Percentiles rank a stretch among this genome's conserved stretches.
Evolutionary conservation across 2,113 vertebrate species (phyloP).

Genomic region (Dolichallabes microphthalmus): DNA sequence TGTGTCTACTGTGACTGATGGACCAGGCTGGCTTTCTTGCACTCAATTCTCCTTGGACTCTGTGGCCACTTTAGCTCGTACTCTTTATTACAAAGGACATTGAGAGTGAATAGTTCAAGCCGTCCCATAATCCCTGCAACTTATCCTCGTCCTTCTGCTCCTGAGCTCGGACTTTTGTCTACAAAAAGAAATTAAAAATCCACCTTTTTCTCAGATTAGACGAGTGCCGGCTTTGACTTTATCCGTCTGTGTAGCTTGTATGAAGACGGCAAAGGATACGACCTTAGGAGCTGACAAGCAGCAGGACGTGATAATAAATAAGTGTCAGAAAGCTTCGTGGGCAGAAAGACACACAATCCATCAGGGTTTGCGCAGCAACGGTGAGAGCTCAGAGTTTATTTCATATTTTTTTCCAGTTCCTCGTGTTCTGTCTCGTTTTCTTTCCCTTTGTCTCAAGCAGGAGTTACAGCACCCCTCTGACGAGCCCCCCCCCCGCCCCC

Average conservation of each 20-base stretch:
- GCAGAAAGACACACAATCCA: slow-evolving; percentile 41
- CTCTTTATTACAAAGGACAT: background rate
- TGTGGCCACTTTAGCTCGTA: background rate
- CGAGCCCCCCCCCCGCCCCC: background rate
- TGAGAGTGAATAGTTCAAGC: background rate
- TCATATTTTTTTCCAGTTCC: slow-evolving; percentile 24
- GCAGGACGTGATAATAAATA: slow-evolving; percentile 40
- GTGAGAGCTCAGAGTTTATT: slow-evolving; percentile 37
- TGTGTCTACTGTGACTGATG: background rate
- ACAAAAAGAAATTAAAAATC: background rate
- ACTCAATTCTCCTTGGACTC: background rate
- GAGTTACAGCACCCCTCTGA: slow-evolving; percentile 36
- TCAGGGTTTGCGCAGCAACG: slow-evolving; percentile 33
- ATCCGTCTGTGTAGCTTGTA: background rate
- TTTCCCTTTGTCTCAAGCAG: background rate
- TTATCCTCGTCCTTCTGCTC: background rate
- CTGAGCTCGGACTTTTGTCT: background rate
- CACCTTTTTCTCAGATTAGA: background rate
- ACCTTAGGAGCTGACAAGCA: slow-evolving; percentile 7
- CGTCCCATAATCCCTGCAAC: background rate
- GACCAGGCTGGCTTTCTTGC: background rate
- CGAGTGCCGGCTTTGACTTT: background rate
- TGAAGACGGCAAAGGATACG: background rate
- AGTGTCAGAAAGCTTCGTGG: slow-evolving; percentile 35
- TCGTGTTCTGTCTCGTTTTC: background rate